A percentile compares a stretch with the other conserved stretches of the same genome.
phyloP scores from a whole-genome alignment of 2,113 vertebrate species.

The Rhabdornis inornatus region DNA sequence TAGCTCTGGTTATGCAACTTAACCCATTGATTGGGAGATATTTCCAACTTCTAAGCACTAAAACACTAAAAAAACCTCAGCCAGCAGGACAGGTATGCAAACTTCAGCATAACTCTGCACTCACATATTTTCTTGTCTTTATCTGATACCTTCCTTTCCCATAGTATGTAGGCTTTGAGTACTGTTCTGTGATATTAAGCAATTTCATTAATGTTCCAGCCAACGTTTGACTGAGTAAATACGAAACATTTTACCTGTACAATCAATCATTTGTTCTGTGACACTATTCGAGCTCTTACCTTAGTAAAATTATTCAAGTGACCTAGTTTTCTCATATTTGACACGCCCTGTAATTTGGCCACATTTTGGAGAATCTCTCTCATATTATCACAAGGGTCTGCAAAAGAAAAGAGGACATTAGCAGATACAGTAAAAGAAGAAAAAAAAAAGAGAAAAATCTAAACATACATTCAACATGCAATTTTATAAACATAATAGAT shows the following conservation, averaged over 20 bases:
- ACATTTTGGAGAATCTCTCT: conserved; percentile 98
- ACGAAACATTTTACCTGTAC: background rate
- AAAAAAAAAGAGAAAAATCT: background rate
- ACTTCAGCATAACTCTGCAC: background rate
- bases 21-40: background rate
- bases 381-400: conserved; percentile 95
- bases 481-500: background rate
- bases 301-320: conserved; percentile 99
- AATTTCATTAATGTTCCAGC: background rate
- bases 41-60: background rate
- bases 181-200: background rate
- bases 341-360: conserved; percentile 93
- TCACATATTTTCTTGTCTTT: background rate
- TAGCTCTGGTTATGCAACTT: background rate
- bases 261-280: background rate
- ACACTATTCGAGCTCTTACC: conserved; percentile 72
- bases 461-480: background rate
- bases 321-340: conserved; percentile 98
- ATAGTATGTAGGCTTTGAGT: accelerated
- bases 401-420: conserved; percentile 44
- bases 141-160: background rate
- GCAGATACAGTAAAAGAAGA: background rate
- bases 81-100: background rate
- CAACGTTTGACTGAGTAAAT: background rate
- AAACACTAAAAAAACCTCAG: background rate